Base-by-base conservation (phyloP, 2,888 invertebrate species). In the Polyploca ridens region DNA sequence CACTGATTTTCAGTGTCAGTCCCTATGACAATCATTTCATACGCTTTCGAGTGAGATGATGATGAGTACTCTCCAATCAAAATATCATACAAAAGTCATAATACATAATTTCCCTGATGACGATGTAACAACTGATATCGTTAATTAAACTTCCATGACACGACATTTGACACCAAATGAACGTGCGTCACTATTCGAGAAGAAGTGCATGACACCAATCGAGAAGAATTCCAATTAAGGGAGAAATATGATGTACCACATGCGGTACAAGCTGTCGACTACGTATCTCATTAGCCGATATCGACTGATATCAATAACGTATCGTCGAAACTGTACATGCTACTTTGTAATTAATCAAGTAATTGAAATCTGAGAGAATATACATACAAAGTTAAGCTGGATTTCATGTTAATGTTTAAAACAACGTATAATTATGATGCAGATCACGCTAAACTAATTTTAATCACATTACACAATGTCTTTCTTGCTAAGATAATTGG, bases 151-250 rank as follows among this genome's bases (percentile, higher is more conserved):
- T 27, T 13, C 19, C 11, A 41, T n/a, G 11, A 27, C 41, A 27
- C 41, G 60, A 19, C 19, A 41, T 54, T 19, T 54, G 49, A 19
- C 19, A 54, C 19, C 54, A 54, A 54, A 54, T 49, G 49, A 49
- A 16, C n/a, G 44, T 11, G 19, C 16, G 11, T 33, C 11, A 41
- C 19, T 41, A n/a, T n/a, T 44, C 41, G 27, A 57, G 58, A 33
- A 58, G 44, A 19, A 60, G 16, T 61, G 61, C 61, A 59, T 27
- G 41, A 61, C 61, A 61, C 41, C 41, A 41, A 61, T 61, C 61
- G 41, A 41, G 44, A 63, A 64, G 64, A 62, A 62, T 63, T 66
- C 65, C 70, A 69, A 70, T 70, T 72, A 69, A 49, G 59, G 14
- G 62, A 59, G 63, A 64, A 68, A 68, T 70, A 66, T 41, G 41